Evolutionary conservation across 2,113 vertebrate species (phyloP).

Genomic region (Drymodes brunneopygia): DNA sequence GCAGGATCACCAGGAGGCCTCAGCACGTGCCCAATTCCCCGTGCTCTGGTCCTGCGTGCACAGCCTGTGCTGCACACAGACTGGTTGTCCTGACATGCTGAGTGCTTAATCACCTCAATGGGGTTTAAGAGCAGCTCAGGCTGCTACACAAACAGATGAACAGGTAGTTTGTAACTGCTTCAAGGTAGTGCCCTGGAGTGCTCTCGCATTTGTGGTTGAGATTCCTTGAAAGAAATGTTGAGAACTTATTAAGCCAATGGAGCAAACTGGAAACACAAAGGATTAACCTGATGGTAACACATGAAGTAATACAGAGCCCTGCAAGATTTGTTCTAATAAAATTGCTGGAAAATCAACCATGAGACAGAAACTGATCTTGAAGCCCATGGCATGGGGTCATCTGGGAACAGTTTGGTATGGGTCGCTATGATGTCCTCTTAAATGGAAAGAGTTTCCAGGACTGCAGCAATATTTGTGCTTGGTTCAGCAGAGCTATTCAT

Average conservation of each 20-base stretch:
- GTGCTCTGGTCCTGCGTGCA: fast-evolving
- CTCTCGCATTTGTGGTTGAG: not conserved
- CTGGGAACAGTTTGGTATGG: not conserved
- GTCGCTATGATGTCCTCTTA: not conserved
- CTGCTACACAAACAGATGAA: not conserved
- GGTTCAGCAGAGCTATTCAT: not conserved
- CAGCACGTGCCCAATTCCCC: fast-evolving
- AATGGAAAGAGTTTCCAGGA: not conserved
- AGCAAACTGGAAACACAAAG: not conserved
- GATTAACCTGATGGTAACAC: not conserved
- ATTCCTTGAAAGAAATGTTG: not conserved
- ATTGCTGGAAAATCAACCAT: not conserved
- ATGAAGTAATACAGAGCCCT: not conserved
- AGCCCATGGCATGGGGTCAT: not conserved
- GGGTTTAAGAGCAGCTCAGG: not conserved
- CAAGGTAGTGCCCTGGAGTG: not conserved
- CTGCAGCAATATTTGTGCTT: not conserved
- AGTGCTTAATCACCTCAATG: not conserved
- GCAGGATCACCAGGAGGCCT: not conserved
- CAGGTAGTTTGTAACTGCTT: not conserved
- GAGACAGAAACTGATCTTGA: not conserved
- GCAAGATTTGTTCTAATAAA: not conserved
- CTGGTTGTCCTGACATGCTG: not conserved
- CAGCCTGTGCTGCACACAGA: not conserved
- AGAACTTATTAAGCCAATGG: not conserved